Percentiles rank a stretch among this genome's conserved stretches.
phyloP scores from a whole-genome alignment of 23 tunicate genomes.

The Trididemnum nubilum region DNA sequence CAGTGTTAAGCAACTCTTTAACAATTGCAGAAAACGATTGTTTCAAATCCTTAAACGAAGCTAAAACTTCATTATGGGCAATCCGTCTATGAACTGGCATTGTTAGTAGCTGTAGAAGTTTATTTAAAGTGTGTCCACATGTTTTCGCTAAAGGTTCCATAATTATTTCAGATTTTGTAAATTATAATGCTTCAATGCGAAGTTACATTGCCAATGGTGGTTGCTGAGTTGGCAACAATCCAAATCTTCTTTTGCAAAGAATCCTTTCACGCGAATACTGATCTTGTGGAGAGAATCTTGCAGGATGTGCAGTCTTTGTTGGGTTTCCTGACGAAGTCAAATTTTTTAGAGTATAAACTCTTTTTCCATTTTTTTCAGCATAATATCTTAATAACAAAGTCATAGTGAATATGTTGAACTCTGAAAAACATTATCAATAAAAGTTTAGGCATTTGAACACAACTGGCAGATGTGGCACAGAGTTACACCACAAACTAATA shows the following conservation, averaged over 20 bases:
- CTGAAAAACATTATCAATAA: no score
- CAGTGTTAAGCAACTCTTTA: neutral
- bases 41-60: neutral
- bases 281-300: conserved; percentile 91
- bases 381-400: conserved; percentile 62
- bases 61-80: no score
- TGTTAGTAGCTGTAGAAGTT: no score
- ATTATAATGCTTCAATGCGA: no score
- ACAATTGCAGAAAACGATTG: neutral
- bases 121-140: no score
- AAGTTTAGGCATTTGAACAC: no score
- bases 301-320: conserved; percentile 83
- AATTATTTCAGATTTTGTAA: no score
- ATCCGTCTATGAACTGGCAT: no score
- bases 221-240: conserved; percentile 73
- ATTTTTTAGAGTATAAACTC: conserved; percentile 80
- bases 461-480: no score
- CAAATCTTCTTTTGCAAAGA: conserved; percentile 82
- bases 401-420: no score
- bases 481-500: no score
- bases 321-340: conserved; percentile 57
- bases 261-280: conserved; percentile 81
- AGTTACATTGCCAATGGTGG: conserved; percentile 41
- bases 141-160: no score
- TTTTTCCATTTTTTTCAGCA: conserved; percentile 73